Evolutionary conservation across 1,140 invertebrate genomes (phyloP), one percentile per base, ranked within the genome.

Genomic region (Dermatophagoides farinae): DNA sequence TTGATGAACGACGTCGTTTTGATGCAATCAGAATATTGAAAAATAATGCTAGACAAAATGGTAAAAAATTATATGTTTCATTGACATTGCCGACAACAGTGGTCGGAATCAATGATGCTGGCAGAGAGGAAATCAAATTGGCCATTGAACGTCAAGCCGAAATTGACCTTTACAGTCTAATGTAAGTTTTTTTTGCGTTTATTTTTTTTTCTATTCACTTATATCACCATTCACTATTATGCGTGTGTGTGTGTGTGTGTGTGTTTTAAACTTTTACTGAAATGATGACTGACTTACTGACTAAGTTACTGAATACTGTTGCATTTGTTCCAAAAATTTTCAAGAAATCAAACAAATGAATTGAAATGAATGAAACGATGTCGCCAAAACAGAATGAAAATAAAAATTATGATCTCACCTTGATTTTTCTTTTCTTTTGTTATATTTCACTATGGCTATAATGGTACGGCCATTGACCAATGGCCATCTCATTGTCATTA

Each of bases 1-100:
- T 5, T 8, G 58, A 49, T 20, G 58, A 60, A 23, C 23, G 12
- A 18, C 43, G 16, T 16, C 43, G 58, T 14, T 60, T 60, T 49
- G 14, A 60, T 5, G 58, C 58, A 38, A 60, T 60, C 22, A 49
- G 50, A 22, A 49, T 60, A 37, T 50, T 60, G 58, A 60, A 60
- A 43, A 9, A 39, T 20, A 47, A 60, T 23, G 58, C 58, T 16
- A 50, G 50, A 25, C n/a, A 18, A 6, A 16, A 37, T 16, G 58
- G 58, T 20, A 50, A 50, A 16, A 12, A 60, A 43, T 9, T 60
- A 44, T 37, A 8, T 41, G 46, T 60, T 37, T n/a, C 58, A 38
- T 43, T 60, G 16, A 60, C 58, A n/a, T 25, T 60, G 44, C 58
- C 58, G 1, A 49, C 18, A 11, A 60, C 58, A 18, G 47, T 44